Evolutionary conservation across 2,113 vertebrate genomes (phyloP).

Genomic region (Strix uralensis): DNA sequence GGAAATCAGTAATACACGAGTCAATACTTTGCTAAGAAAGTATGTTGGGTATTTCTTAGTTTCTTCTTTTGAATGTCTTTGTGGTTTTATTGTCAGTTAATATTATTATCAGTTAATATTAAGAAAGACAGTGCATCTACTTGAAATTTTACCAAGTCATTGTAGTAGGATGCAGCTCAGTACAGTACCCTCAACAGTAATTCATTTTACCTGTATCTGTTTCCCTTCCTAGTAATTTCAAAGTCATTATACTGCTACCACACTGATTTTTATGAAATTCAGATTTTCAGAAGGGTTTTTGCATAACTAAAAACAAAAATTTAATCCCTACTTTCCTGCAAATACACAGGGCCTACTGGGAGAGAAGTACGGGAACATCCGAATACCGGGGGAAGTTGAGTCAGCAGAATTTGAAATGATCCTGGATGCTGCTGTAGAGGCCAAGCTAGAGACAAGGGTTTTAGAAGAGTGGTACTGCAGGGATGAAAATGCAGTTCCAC

Average conservation of each 20-base stretch:
- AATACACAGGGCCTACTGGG: constrained; percentile 89
- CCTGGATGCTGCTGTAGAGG: constrained; percentile 91
- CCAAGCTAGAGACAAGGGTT: constrained; percentile 90
- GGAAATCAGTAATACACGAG: not conserved
- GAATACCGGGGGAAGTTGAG: constrained; percentile 95
- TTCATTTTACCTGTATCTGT: not conserved
- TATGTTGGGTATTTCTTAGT: not conserved
- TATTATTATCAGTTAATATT: not conserved
- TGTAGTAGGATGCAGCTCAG: not conserved
- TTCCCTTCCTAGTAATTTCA: not conserved
- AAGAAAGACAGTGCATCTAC: not conserved
- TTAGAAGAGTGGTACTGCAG: constrained; percentile 98
- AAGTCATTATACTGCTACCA: not conserved
- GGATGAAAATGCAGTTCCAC: constrained; percentile 95
- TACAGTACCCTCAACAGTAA: not conserved
- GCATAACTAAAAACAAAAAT: constrained; percentile 29
- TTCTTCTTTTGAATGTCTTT: not conserved
- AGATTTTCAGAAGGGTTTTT: not conserved
- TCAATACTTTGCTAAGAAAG: not conserved
- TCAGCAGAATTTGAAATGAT: constrained; percentile 98
- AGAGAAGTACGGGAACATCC: constrained; percentile 96
- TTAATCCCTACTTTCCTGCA: constrained; percentile 47
- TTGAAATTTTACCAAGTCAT: not conserved
- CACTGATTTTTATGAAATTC: not conserved
- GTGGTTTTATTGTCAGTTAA: not conserved